These are phyloP conservation scores for Orchestia grillus DNA, from an alignment of 1,140 invertebrate genomes.

Conservation along the genomic window DNA sequence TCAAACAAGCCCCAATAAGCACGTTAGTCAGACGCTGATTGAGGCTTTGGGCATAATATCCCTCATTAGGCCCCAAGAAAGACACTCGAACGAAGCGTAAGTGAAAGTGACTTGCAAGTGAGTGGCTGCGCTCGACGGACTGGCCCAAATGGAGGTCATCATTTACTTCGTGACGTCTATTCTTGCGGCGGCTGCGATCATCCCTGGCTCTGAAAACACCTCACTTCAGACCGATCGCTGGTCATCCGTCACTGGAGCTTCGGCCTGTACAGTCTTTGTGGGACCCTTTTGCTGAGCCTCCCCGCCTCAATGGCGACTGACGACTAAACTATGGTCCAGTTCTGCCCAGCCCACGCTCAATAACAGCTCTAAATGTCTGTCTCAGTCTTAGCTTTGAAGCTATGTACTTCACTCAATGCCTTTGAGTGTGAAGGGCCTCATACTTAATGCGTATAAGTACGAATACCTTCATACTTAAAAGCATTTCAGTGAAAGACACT, in stretches of 20 bases:
- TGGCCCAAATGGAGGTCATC: not conserved
- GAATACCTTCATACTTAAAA: no score
- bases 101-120: not conserved
- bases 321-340: not conserved
- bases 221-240: not conserved
- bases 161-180: not conserved
- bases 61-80: not conserved
- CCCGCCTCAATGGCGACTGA: not conserved
- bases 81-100: not conserved
- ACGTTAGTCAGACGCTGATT: not conserved
- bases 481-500: no score
- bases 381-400: not conserved
- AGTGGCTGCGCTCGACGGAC: not conserved
- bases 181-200: not conserved
- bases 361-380: not conserved
- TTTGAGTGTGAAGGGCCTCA: no score
- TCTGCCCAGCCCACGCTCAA: not conserved
- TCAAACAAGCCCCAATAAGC: no score
- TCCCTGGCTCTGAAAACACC: not conserved
- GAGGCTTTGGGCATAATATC: not conserved
- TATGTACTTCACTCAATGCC: no score
- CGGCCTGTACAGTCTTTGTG: not conserved
- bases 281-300: not conserved
- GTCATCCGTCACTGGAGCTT: not conserved
- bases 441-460: no score